Evolutionary conservation across 1,140 invertebrate species (phyloP).

Genomic region (Macrotrachela quadricornifera): DNA sequence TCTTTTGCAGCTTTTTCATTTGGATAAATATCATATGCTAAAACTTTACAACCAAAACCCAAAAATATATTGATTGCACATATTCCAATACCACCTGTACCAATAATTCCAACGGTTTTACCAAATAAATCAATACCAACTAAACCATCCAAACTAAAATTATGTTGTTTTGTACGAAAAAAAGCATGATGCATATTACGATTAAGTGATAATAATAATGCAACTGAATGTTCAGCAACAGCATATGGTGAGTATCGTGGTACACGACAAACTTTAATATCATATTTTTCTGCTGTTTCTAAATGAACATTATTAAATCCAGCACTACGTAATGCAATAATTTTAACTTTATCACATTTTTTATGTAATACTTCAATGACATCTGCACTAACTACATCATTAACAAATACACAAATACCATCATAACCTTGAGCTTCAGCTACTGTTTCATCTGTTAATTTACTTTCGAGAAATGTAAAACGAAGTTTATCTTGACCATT

Average conservation of each 20-base stretch:
- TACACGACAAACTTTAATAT: conserved; percentile 2
- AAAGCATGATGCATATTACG: conserved; percentile 1
- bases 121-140: conserved; percentile 3
- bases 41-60: conserved; percentile 4
- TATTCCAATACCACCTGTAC: conserved; percentile 4
- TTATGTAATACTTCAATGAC: not conserved
- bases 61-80: not conserved
- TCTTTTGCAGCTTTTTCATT: not conserved
- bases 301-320: conserved; percentile 8
- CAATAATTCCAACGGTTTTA: conserved; percentile 5
- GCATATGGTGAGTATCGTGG: conserved; percentile 1
- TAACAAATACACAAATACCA: conserved; percentile 1
- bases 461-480: not conserved
- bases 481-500: no score
- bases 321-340: conserved; percentile 4
- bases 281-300: not conserved
- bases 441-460: conserved; percentile 2
- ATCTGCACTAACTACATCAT: conserved; percentile 3
- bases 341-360: not conserved
- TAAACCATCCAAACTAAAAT: not conserved
- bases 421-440: not conserved
- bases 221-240: conserved; percentile 2
- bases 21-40: conserved; percentile 6
- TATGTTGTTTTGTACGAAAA: not conserved
- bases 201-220: not conserved